Evolutionary conservation across 2,797 vertebrate genomes (phyloP).

Genomic region (Enteromius fasciolatus): DNA sequence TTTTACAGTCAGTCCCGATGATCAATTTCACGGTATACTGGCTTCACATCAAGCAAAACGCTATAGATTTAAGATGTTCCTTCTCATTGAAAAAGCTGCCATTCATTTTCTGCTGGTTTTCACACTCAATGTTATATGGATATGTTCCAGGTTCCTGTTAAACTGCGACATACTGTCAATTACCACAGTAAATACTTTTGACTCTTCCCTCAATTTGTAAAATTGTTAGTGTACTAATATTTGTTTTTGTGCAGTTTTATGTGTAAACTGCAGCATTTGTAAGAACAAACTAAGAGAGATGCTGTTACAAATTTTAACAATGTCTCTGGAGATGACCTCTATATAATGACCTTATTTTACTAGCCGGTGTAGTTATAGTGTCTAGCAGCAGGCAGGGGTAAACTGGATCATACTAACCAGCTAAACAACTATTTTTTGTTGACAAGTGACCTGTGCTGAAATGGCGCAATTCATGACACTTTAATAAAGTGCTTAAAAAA

Average conservation of each 20-base stretch:
- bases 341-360: not conserved
- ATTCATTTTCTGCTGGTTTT: not conserved
- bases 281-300: not conserved
- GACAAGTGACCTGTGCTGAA: not conserved
- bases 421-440: not conserved
- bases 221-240: not conserved
- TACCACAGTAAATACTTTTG: not conserved
- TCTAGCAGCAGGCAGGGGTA: not conserved
- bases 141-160: not conserved
- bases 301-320: not conserved
- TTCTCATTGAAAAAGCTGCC: not conserved
- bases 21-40: slow-evolving; percentile 11
- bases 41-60: not conserved
- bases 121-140: not conserved
- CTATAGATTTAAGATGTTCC: not conserved
- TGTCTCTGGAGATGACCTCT: not conserved
- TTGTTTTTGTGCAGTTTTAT: not conserved
- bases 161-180: not conserved
- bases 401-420: not conserved
- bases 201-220: not conserved
- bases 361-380: not conserved
- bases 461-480: not conserved
- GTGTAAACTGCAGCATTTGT: not conserved
- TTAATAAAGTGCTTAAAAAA: not conserved
- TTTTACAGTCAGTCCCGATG: not conserved